Evolutionary conservation across 2,888 invertebrate genomes (phyloP), one percentile per base, ranked within the genome.

Genomic region (Drosophila lutescens): DNA sequence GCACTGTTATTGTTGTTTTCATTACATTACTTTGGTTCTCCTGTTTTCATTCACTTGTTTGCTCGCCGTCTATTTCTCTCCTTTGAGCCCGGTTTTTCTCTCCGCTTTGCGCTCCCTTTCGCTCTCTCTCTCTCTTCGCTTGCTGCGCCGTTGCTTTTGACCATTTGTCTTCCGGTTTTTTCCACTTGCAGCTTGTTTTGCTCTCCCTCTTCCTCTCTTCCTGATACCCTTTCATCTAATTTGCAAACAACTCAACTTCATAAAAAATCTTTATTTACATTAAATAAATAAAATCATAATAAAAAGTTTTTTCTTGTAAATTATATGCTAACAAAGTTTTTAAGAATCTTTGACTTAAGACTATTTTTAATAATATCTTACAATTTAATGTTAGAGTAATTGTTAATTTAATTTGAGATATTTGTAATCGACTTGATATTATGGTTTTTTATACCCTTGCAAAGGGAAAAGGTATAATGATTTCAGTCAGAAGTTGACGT

Each of bases 31-130:
- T 15, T 26, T 43, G 15, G 49, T 26, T 51, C 54, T 67, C 59
- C 40, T 67, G 68, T 58, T 80, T 78, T 74, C 78, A 77, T 86
- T 80, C 80, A 80, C 66, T 74, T 78, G 76, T 71, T 47, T 43
- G 49, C 66, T 49, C 50, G 41, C 54, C 54, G 47, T 50, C 55
- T 49, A 15, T 46, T n/a, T 51, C 38, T 32, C 41, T 44, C 44
- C 32, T 47, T 23, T 34, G 34, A 17, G 49, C 60, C 54, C 54
- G 41, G 49, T 60, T 41, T 56, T 60, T 57, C 26, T 38, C 20
- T 13, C 53, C 12, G 47, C 47, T 17, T 49, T 30, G 36, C n/a
- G 4, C 53, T 32, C 51, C 34, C 54, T 17, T 26, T 43, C 12
- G 20, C 20, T 20, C 15, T 36, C 26, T 26, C 15, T 60, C 47